Evolutionary conservation across 2,113 vertebrate genomes (phyloP).

Genomic region (Rutilus rutilus): DNA sequence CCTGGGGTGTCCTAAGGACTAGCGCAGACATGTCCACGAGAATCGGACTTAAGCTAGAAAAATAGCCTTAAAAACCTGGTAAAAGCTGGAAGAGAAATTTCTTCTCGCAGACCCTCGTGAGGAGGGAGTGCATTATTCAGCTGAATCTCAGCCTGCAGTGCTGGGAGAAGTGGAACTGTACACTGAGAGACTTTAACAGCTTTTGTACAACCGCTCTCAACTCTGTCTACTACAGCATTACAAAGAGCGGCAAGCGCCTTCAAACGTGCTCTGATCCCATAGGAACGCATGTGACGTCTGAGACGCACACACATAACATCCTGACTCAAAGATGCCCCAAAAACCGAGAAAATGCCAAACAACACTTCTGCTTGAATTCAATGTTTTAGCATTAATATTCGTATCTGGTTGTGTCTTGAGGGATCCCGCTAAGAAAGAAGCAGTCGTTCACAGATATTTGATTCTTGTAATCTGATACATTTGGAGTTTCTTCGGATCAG

Average conservation of each 20-base stretch:
- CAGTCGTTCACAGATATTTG: slow-evolving; percentile 18
- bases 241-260: slow-evolving; percentile 57
- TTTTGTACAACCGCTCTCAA: slow-evolving; percentile 39
- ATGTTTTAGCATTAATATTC: slow-evolving; percentile 34
- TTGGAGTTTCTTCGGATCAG: slow-evolving; percentile 7
- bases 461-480: slow-evolving; percentile 36
- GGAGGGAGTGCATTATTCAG: slow-evolving; percentile 33
- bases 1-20: neutral
- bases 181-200: slow-evolving; percentile 39
- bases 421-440: slow-evolving; percentile 11
- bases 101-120: slow-evolving; percentile 14
- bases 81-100: slow-evolving; percentile 40
- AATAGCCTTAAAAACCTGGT: slow-evolving; percentile 23
- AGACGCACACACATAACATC: slow-evolving; percentile 32
- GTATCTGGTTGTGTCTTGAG: slow-evolving; percentile 14
- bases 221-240: slow-evolving; percentile 26
- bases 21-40: neutral
- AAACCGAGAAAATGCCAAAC: slow-evolving; percentile 13
- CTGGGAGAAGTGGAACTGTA: slow-evolving; percentile 23
- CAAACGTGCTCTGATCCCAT: slow-evolving; percentile 58
- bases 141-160: slow-evolving; percentile 9
- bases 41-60: slow-evolving; percentile 42
- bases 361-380: slow-evolving; percentile 16
- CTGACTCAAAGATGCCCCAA: slow-evolving; percentile 29
- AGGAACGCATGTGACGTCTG: slow-evolving; percentile 55